Evolutionary conservation across 2,113 vertebrate species (phyloP).

Genomic region (Malurus elegans): DNA sequence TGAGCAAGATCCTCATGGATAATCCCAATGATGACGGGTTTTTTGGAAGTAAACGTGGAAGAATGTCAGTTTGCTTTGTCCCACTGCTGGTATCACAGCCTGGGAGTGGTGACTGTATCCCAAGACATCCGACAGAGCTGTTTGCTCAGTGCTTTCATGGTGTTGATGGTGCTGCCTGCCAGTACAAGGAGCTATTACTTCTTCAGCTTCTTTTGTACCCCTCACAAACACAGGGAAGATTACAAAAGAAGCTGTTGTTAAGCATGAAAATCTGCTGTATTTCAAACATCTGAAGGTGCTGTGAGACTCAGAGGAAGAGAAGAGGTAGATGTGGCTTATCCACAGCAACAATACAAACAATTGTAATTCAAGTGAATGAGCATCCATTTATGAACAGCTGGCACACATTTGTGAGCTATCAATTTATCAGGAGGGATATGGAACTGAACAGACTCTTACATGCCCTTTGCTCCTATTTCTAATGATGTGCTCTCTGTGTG

Average conservation of each 20-base stretch:
- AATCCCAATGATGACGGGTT: background rate
- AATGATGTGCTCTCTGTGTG: background rate
- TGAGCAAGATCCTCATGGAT: background rate
- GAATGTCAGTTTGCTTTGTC: background rate
- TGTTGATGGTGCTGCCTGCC: background rate
- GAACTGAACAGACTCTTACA: background rate
- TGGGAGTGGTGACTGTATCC: background rate
- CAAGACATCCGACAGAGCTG: background rate
- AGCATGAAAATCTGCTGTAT: background rate
- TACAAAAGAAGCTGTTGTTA: background rate
- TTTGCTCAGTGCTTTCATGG: background rate
- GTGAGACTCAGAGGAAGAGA: background rate
- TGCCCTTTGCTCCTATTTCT: background rate
- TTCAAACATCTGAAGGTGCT: background rate
- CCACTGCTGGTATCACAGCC: background rate
- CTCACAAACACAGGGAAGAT: background rate
- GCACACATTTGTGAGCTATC: background rate
- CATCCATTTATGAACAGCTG: background rate
- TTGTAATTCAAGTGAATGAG: background rate
- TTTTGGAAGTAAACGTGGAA: background rate
- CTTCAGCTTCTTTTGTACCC: background rate
- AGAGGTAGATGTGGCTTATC: background rate
- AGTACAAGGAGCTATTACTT: background rate
- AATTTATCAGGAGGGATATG: background rate
- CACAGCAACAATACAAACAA: background rate